These are phyloP conservation scores for Mormyrus lacerda DNA, from an alignment of 2,113 vertebrate species.

Conservation along the genomic window DNA sequence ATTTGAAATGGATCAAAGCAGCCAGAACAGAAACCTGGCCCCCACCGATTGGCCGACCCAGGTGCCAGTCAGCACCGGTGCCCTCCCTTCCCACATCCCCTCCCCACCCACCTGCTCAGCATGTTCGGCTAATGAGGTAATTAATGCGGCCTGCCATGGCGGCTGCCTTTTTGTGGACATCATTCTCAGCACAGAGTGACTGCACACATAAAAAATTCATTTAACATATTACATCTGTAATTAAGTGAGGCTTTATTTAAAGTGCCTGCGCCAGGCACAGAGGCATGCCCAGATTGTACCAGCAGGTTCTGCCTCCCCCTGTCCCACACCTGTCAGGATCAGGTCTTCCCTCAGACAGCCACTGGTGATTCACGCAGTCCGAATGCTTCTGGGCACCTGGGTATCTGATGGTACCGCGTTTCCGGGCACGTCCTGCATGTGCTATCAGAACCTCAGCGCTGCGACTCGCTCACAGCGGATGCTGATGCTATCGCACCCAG, in stretches of 20 bases:
- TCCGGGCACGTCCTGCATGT: neutral
- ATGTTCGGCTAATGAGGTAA: slow-evolving; percentile 14
- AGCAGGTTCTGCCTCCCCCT: neutral
- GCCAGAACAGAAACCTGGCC: neutral
- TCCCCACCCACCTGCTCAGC: neutral
- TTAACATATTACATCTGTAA: slow-evolving; percentile 21
- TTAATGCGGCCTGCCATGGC: neutral
- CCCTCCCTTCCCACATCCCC: neutral
- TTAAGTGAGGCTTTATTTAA: slow-evolving; percentile 20
- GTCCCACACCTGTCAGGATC: neutral
- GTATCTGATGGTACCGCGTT: neutral
- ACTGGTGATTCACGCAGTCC: neutral
- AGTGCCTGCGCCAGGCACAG: neutral
- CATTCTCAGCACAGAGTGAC: neutral
- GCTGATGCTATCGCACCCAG: neutral
- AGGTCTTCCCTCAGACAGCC: neutral
- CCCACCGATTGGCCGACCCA: neutral
- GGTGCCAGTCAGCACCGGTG: neutral
- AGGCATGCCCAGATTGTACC: neutral
- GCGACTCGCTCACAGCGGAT: neutral
- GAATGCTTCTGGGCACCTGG: neutral
- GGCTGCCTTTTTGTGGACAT: slow-evolving; percentile 8
- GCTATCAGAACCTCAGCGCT: neutral
- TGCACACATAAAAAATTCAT: slow-evolving; percentile 21
- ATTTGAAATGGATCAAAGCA: neutral